Conservation (phyloP, 2,888 invertebrate species). For the Ormyrus thymus region DNA sequence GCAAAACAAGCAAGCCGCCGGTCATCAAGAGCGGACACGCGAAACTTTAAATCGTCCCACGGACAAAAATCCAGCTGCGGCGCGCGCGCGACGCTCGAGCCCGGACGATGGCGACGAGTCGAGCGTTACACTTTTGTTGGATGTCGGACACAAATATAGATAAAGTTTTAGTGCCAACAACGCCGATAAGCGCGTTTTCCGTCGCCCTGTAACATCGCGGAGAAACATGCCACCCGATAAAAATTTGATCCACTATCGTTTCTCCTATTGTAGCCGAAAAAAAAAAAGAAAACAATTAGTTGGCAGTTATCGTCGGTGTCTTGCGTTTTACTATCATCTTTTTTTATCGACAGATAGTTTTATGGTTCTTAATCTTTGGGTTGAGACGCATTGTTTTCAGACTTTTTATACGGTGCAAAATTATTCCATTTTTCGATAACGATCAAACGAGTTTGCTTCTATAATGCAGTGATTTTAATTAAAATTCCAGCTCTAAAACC, state of each 20-base stretch:
- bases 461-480: too few relatives aligned
- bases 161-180: conserved; percentile 68
- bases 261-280: conserved; percentile 36
- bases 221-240: conserved; percentile 43
- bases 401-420: too few relatives aligned
- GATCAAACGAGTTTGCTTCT: too few relatives aligned
- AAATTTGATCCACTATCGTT: conserved; percentile 39
- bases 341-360: background rate
- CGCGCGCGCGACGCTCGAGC: too few relatives aligned
- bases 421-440: too few relatives aligned
- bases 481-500: too few relatives aligned
- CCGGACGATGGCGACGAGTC: too few relatives aligned
- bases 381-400: too few relatives aligned
- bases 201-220: conserved; percentile 55
- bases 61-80: conserved; percentile 36
- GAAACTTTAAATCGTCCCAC: conserved; percentile 41
- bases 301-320: background rate
- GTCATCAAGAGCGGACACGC: conserved; percentile 42
- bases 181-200: conserved; percentile 65
- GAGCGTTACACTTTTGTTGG: conserved; percentile 64
- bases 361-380: too few relatives aligned
- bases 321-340: background rate
- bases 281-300: conserved; percentile 34
- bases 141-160: conserved; percentile 67
- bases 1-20: background rate